A percentile compares a stretch with the other conserved stretches of the same genome.
Conservation (phyloP, 2,113 vertebrate genomes). For the Catharus bicknelli region DNA sequence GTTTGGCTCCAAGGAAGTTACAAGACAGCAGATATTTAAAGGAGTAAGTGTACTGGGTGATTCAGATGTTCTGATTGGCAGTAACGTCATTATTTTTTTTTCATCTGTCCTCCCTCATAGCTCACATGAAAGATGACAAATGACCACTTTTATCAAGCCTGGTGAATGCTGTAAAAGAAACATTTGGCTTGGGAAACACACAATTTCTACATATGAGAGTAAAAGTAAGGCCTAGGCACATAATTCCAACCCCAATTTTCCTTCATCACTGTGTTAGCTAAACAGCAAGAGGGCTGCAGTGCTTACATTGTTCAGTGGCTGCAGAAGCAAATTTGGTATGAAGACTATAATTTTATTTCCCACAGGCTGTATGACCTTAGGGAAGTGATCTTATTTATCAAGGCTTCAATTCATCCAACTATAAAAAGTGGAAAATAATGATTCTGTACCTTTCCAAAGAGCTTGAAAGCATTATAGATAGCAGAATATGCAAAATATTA, state of each 20-base stretch:
- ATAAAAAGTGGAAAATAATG: slow-evolving; percentile 10
- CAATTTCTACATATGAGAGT: accelerated
- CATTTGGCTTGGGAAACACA: background rate
- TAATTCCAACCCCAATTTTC: background rate
- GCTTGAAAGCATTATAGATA: background rate
- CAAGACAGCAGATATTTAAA: slow-evolving; percentile 25
- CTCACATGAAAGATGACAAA: background rate
- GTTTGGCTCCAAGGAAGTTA: slow-evolving; percentile 20
- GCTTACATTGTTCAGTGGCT: background rate
- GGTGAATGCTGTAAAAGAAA: background rate
- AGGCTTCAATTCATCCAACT: background rate
- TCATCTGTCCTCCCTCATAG: background rate
- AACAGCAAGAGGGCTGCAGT: background rate
- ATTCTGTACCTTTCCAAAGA: background rate
- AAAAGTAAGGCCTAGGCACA: background rate
- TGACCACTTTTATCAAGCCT: background rate
- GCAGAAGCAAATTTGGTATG: background rate
- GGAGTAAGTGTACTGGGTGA: background rate
- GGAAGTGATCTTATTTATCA: slow-evolving; percentile 29
- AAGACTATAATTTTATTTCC: background rate
- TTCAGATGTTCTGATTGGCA: slow-evolving; percentile 12
- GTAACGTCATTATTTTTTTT: slow-evolving; percentile 15
- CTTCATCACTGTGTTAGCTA: background rate
- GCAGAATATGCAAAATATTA: slow-evolving; percentile 2
- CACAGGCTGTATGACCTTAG: background rate